Conservation (phyloP, 2,888 invertebrate genomes). For the Dasysyrphus tricinctus region DNA sequence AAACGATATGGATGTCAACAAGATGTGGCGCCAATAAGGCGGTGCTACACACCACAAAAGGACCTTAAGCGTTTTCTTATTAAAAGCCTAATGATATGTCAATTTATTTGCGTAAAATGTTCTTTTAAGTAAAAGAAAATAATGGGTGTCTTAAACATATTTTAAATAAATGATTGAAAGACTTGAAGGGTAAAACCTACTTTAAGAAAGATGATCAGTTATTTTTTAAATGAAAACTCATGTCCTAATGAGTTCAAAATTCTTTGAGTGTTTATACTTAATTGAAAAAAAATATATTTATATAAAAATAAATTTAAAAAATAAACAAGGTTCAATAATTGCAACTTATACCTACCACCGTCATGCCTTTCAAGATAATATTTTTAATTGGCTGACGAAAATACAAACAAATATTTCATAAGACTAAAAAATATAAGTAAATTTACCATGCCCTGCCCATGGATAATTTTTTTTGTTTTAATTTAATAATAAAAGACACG, state of each 20-base stretch:
- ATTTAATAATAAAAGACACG: conserved; percentile 11
- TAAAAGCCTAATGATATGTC: no score
- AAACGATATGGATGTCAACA: no score
- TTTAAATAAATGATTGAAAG: no score
- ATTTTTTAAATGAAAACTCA: not conserved
- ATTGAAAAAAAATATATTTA: not conserved
- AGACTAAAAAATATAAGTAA: conserved; percentile 14
- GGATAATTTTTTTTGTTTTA: not conserved
- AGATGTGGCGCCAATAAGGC: no score
- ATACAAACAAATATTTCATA: conserved; percentile 46
- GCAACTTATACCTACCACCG: conserved; percentile 12
- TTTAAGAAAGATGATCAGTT: conserved; percentile 8
- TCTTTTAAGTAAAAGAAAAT: no score
- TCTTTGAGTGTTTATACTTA: not conserved
- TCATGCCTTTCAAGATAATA: conserved; percentile 41
- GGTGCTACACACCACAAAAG: no score
- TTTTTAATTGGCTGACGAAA: conserved; percentile 54
- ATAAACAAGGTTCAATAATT: conserved; percentile 12
- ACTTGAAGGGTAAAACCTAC: no score
- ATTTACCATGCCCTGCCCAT: not conserved
- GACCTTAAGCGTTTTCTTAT: no score
- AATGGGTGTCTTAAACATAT: no score
- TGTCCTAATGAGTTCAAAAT: conserved; percentile 2
- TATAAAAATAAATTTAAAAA: not conserved
- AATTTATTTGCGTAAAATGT: no score